These are phyloP conservation scores for Ctenochaetus hawaiiensis DNA, from an alignment of 2,797 vertebrate species.

Conservation along the genomic window DNA sequence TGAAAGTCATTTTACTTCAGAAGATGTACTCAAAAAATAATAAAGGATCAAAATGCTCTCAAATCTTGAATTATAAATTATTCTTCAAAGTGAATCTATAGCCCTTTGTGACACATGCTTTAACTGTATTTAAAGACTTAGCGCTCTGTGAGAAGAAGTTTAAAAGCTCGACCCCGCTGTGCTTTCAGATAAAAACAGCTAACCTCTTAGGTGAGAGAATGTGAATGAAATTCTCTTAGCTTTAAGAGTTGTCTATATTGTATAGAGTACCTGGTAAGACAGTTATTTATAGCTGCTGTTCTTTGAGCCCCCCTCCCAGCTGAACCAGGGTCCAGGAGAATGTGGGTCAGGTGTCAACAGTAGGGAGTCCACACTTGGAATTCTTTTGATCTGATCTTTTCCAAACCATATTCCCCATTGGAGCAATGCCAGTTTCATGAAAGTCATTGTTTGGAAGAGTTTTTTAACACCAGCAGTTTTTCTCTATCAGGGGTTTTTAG, in stretches of 20 bases:
- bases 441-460: conserved; percentile 21
- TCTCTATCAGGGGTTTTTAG: conserved; percentile 20
- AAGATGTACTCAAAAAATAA: neutral
- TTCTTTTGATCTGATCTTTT: conserved; percentile 79
- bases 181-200: conserved; percentile 26
- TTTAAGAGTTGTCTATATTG: conserved; percentile 63
- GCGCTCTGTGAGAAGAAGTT: conserved; percentile 12
- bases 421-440: conserved; percentile 30
- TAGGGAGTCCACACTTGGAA: conserved; percentile 77
- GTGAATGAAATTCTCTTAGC: conserved; percentile 22
- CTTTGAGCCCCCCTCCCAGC: conserved; percentile 62
- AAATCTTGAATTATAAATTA: conserved; percentile 1
- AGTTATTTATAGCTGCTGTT: conserved; percentile 77
- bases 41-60: neutral
- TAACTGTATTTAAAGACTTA: conserved; percentile 4
- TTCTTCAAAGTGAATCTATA: neutral
- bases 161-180: conserved; percentile 9
- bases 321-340: conserved; percentile 76
- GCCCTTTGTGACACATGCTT: neutral
- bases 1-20: neutral
- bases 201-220: conserved; percentile 37
- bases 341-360: conserved; percentile 79
- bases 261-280: conserved; percentile 77
- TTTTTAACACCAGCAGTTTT: conserved; percentile 35
- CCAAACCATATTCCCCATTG: conserved; percentile 41